A percentile compares a stretch with the other conserved stretches of the same genome.
Conservation (phyloP, 2,888 invertebrate genomes). For the Noctua comes region DNA sequence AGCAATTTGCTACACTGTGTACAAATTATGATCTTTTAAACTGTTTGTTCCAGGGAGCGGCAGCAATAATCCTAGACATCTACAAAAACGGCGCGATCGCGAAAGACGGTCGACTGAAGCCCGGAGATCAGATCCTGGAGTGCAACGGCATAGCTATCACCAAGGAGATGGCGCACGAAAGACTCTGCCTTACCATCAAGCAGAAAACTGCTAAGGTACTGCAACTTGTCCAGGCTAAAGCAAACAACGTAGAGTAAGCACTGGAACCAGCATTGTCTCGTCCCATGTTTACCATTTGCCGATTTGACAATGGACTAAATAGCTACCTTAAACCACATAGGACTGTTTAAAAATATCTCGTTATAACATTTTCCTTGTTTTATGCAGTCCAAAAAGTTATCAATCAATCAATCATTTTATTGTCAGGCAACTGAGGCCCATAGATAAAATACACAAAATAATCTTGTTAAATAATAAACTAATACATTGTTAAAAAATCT, state of each 20-base stretch:
- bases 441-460: no score
- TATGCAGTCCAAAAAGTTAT: no score
- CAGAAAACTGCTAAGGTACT: slow-evolving; percentile 91
- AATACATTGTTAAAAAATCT: no score
- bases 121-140: slow-evolving; percentile 98
- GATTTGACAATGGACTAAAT: no score
- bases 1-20: background rate
- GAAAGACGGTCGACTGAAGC: slow-evolving; percentile 96
- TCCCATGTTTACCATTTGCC: background rate
- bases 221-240: background rate
- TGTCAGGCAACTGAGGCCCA: no score
- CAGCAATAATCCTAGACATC: slow-evolving; percentile 97
- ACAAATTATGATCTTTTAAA: no score
- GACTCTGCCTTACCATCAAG: slow-evolving; percentile 95
- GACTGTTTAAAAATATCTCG: no score
- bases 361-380: no score
- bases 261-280: background rate
- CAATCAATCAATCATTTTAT: no score
- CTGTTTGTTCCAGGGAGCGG: slow-evolving; percentile 91
- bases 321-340: no score
- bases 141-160: slow-evolving; percentile 95
- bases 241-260: background rate
- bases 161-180: slow-evolving; percentile 95
- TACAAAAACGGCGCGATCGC: slow-evolving; percentile 97
- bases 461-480: no score